These are phyloP conservation scores for Cyclophora punctaria DNA, from an alignment of 2,888 invertebrate genomes.

Conservation along the genomic window DNA sequence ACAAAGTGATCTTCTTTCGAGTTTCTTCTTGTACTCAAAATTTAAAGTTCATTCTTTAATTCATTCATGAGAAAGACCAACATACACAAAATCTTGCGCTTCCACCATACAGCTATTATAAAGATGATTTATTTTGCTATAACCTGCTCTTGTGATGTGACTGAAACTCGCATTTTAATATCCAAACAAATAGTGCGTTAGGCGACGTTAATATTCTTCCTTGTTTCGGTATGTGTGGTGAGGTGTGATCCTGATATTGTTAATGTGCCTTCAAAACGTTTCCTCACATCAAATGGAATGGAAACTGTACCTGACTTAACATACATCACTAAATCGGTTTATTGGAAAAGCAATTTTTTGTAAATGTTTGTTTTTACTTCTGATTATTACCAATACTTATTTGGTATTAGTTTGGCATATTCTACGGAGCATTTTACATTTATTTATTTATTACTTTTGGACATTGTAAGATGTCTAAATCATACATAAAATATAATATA, in stretches of 20 bases:
- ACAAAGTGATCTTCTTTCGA: neutral
- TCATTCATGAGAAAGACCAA: neutral
- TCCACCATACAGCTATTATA: neutral
- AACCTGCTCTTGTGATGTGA: too few relatives aligned
- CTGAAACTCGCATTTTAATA: neutral
- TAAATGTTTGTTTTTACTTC: too few relatives aligned
- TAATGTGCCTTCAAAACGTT: neutral
- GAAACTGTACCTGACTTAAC: constrained; percentile 4
- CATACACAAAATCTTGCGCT: neutral
- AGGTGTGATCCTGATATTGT: neutral
- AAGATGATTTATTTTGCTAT: neutral
- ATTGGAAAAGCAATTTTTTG: neutral
- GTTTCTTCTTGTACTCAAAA: neutral
- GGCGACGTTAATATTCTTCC: neutral
- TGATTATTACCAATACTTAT: too few relatives aligned
- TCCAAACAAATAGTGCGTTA: neutral
- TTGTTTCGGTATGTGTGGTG: neutral
- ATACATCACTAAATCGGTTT: neutral
- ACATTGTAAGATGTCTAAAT: too few relatives aligned
- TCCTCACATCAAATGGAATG: constrained; percentile 14
- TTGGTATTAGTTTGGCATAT: too few relatives aligned
- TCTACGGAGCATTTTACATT: too few relatives aligned
- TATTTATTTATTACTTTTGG: too few relatives aligned
- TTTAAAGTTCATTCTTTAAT: neutral
- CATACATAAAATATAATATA: too few relatives aligned